These are phyloP conservation scores for Microplitis manilae DNA, from an alignment of 2,888 invertebrate genomes.

Conservation along the genomic window DNA sequence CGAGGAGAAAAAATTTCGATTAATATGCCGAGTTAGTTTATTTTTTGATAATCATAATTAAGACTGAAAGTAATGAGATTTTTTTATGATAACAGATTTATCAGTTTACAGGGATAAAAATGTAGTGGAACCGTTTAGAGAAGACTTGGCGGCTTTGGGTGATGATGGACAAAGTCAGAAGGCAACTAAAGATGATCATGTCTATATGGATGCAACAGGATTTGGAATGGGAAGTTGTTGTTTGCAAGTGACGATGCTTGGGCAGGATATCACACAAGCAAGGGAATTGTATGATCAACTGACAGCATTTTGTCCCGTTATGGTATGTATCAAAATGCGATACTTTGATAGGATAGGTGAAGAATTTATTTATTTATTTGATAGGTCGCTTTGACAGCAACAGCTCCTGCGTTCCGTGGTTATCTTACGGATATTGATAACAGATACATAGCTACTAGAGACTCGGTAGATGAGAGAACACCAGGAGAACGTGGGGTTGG, in stretches of 20 bases:
- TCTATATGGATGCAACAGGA: conserved; percentile 99
- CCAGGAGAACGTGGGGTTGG: conserved; percentile 89
- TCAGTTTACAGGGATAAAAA: conserved; percentile 90
- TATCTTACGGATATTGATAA: conserved; percentile 95
- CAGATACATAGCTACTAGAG: conserved; percentile 96
- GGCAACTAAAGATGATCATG: conserved; percentile 87
- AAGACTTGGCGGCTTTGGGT: conserved; percentile 74
- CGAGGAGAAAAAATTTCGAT: no score
- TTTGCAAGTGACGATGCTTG: conserved; percentile 95
- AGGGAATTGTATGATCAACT: conserved; percentile 96
- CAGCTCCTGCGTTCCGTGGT: conserved; percentile 94
- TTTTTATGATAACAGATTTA: no score
- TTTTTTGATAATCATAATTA: no score
- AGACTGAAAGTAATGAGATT: no score
- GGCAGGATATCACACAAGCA: conserved; percentile 96
- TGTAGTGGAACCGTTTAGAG: conserved; percentile 85
- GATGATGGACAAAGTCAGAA: conserved; percentile 78
- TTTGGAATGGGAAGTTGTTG: conserved; percentile 99
- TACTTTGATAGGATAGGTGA: no score
- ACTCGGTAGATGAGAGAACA: conserved; percentile 95
- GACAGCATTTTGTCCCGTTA: conserved; percentile 95
- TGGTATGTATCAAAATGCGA: conserved; percentile 75
- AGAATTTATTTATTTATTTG: no score
- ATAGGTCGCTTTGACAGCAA: conserved; percentile 94
- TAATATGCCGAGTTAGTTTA: no score